Base-by-base conservation (phyloP, 2,888 invertebrate genomes). In the Archips xylosteana region DNA sequence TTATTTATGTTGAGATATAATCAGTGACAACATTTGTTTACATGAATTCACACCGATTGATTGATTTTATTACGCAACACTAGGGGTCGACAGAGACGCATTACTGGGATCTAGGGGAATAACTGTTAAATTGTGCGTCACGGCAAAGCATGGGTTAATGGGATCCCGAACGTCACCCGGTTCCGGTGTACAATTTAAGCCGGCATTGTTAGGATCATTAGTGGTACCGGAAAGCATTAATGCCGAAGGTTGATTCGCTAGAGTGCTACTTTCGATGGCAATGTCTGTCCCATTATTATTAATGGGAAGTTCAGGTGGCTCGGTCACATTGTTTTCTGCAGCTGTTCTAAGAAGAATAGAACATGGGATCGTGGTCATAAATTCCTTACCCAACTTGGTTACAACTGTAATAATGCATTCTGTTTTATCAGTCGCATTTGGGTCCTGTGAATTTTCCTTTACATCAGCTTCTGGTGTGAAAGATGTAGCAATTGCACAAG, bases 401-500 rank as follows among this genome's bases (percentile, higher is more conserved):
- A 94, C 79, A 39, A 95, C 89, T 12, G 92, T 90, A 34, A 95
- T 87, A 2, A 85, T 94, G 79, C 95, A 95, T 82, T 93, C 93
- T 2, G 94, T 94, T 63, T 85, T 89, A 76, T 93, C 92, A 6
- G 83, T 81, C 45, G 84, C 77, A 71, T 85, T 86, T 54, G 87
- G 83, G 57, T 81, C 82, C 60, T 79, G 77, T 71, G 84, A 82
- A 9, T 85, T 78, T 54, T 90, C 88, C 79, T 94, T 92, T 5
- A 92, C 86, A 75, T 92, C 88, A 59, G 93, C 90, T 45, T 94
- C 91, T 6, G 94, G 94, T 8, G 91, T 88, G 79, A 95, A 95
- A 1, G 95, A 95, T 36, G 95, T 92, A 63, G 95, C 95, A 32
- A 95, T 94, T 34, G 94, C 88, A 81, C 95, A 95, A 10, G 95